These are phyloP conservation scores for Ametastegia equiseti DNA, from an alignment of 2,888 invertebrate species.

Conservation along the genomic window DNA sequence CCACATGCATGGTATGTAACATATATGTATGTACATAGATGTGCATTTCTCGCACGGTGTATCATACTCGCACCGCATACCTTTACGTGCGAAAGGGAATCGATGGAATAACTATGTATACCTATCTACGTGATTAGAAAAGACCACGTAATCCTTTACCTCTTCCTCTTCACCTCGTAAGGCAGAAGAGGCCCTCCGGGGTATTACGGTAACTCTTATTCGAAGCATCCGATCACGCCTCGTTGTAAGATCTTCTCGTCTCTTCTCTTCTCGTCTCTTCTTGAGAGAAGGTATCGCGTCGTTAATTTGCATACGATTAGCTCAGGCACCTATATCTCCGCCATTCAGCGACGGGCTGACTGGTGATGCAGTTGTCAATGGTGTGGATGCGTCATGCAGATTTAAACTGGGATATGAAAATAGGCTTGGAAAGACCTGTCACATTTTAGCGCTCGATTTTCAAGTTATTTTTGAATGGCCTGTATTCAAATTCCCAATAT, in stretches of 20 bases:
- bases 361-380: neutral
- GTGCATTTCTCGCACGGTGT: neutral
- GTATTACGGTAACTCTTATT: slow-evolving; percentile 44
- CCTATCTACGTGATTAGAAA: slow-evolving; percentile 39
- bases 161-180: neutral
- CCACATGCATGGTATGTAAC: neutral
- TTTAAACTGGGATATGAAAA: neutral
- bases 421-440: neutral
- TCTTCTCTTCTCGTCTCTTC: neutral
- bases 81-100: slow-evolving; percentile 39
- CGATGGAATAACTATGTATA: slow-evolving; percentile 29
- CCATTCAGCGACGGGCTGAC: neutral
- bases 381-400: neutral
- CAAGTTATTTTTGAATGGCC: neutral
- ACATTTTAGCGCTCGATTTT: neutral
- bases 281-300: slow-evolving; percentile 1
- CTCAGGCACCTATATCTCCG: neutral
- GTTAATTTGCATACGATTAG: slow-evolving; percentile 47
- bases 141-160: slow-evolving; percentile 39
- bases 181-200: slow-evolving; percentile 8
- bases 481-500: no score
- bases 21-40: neutral
- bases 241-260: slow-evolving; percentile 9
- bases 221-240: slow-evolving; percentile 30
- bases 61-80: slow-evolving; percentile 8